phyloP scores from a whole-genome alignment of 2,888 invertebrate genomes.

The Diplazon laetatorius region DNA sequence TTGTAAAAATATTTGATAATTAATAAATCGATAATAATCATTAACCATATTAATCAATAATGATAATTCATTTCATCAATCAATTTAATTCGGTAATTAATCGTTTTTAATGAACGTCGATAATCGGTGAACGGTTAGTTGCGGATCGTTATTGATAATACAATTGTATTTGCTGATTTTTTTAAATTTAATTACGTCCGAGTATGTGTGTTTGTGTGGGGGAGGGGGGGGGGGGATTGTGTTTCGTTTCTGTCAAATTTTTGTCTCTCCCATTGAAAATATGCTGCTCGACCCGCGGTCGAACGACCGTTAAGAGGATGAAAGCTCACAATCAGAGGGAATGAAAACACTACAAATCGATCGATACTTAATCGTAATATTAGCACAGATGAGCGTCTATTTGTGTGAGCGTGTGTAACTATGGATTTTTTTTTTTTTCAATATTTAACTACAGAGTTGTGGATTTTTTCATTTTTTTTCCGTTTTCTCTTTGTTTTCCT shows the following conservation, averaged over 20 bases:
- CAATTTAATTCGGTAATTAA: slow-evolving; percentile 44
- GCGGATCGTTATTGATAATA: slow-evolving; percentile 32
- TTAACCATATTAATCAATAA: slow-evolving; percentile 50
- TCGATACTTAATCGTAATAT: slow-evolving; percentile 58
- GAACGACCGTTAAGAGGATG: slow-evolving; percentile 45
- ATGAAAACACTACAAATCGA: slow-evolving; percentile 52
- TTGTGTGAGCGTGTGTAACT: slow-evolving; percentile 51
- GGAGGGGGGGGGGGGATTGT: slow-evolving; percentile 18
- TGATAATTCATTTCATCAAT: slow-evolving; percentile 36
- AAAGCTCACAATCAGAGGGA: slow-evolving; percentile 47
- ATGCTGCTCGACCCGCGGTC: slow-evolving; percentile 36
- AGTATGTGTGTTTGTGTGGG: slow-evolving; percentile 40
- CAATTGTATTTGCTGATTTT: slow-evolving; percentile 31
- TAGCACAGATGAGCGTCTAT: slow-evolving; percentile 53
- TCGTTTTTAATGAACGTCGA: slow-evolving; percentile 48
- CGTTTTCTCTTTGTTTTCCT: slow-evolving; percentile 25
- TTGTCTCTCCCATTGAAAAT: slow-evolving; percentile 33
- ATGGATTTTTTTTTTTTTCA: slow-evolving; percentile 53
- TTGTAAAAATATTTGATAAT: slow-evolving; percentile 56
- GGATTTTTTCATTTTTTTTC: slow-evolving; percentile 16
- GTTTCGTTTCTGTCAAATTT: slow-evolving; percentile 29
- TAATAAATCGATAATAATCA: slow-evolving; percentile 59
- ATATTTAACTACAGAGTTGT: slow-evolving; percentile 54
- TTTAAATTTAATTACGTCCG: slow-evolving; percentile 16
- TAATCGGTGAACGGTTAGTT: slow-evolving; percentile 38